These are phyloP conservation scores for Himalopsyche anomala DNA, from an alignment of 2,888 invertebrate species.

Conservation along the genomic window DNA sequence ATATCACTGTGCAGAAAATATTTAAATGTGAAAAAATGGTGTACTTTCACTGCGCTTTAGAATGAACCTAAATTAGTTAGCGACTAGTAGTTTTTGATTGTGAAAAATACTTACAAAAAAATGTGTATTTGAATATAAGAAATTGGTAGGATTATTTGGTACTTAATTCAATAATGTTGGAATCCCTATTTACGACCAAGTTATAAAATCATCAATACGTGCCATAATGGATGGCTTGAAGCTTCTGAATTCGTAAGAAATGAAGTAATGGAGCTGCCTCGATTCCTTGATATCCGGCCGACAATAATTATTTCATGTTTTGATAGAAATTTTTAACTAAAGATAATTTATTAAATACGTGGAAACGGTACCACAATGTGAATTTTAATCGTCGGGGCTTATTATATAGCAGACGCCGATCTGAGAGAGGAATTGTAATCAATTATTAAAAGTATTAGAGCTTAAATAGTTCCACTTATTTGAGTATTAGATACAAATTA, in stretches of 20 bases:
- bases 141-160: no score
- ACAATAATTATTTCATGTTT: conserved; percentile 47
- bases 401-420: background rate
- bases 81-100: no score
- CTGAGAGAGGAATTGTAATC: background rate
- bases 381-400: conserved; percentile 6
- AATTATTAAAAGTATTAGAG: conserved; percentile 44
- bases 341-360: background rate
- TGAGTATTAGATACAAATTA: conserved; percentile 19
- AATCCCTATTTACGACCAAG: conserved; percentile 26
- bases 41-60: no score
- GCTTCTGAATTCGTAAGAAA: background rate
- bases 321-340: conserved; percentile 42
- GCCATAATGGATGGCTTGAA: conserved; percentile 41
- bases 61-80: no score
- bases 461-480: conserved; percentile 39
- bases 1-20: no score
- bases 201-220: conserved; percentile 40
- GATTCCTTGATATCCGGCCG: conserved; percentile 45
- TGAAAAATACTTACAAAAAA: no score
- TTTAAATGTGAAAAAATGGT: no score
- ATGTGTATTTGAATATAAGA: no score
- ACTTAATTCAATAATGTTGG: background rate
- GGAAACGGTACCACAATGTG: background rate
- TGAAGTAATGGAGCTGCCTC: background rate